Evolutionary conservation across 2,888 invertebrate species (phyloP).

Genomic region (Epistrophe grossulariae): DNA sequence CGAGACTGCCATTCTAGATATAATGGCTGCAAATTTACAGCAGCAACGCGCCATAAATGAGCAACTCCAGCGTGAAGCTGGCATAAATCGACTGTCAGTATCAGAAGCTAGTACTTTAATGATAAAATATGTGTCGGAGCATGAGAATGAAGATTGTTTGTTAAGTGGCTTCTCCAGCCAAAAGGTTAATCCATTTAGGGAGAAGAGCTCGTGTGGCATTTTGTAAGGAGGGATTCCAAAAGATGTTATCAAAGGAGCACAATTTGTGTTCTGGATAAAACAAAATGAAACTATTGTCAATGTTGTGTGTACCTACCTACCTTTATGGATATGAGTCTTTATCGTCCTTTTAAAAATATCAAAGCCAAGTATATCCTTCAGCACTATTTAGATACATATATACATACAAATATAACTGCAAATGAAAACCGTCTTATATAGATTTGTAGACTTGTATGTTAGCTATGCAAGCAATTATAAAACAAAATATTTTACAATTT

Average conservation of each 20-base stretch:
- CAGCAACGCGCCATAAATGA: constrained; percentile 96
- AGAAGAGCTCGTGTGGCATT: constrained; percentile 94
- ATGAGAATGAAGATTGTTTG: constrained; percentile 96
- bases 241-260: background rate
- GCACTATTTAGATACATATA: constrained; percentile 32
- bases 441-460: constrained; percentile 46
- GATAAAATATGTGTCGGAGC: constrained; percentile 94
- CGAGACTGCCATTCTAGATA: constrained; percentile 95
- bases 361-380: constrained; percentile 43
- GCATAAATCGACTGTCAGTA: constrained; percentile 89
- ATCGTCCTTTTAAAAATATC: constrained; percentile 22
- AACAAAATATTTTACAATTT: constrained; percentile 60
- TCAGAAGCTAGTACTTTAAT: constrained; percentile 96
- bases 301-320: constrained; percentile 62
- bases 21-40: constrained; percentile 96
- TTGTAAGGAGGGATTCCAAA: constrained; percentile 85
- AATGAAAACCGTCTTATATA: constrained; percentile 70
- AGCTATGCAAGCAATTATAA: constrained; percentile 45
- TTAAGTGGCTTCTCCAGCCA: constrained; percentile 97
- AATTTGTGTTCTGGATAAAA: constrained; percentile 40
- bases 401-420: constrained; percentile 50
- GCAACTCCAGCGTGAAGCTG: constrained; percentile 95
- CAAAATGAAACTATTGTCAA: constrained; percentile 69
- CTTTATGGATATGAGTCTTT: constrained; percentile 41
- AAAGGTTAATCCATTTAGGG: constrained; percentile 97